phyloP scores from a whole-genome alignment of 2,797 vertebrate species.

The Sebastes minor region DNA sequence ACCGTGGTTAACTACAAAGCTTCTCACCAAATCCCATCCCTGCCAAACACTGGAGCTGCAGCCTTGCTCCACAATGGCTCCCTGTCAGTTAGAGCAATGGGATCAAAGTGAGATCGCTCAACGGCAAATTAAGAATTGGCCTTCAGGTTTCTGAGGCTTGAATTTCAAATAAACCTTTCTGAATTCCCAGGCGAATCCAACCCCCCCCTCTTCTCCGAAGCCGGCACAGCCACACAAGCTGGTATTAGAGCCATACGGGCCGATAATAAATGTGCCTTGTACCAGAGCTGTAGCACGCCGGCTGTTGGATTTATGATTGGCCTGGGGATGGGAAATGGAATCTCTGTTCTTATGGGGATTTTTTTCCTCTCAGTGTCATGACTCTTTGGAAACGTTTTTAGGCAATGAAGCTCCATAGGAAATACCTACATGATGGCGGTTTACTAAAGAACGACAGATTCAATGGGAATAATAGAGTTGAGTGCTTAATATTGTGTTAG shows the following conservation, averaged over 20 bases:
- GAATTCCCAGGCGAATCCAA: not conserved
- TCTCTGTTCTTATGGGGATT: not conserved
- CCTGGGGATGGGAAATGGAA: constrained; percentile 19
- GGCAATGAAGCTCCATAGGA: not conserved
- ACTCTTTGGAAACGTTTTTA: constrained; percentile 9
- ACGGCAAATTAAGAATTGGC: constrained; percentile 28
- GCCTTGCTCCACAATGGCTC: constrained; percentile 13
- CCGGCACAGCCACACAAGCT: not conserved
- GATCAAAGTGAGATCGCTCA: constrained; percentile 51
- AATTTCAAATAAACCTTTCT: constrained; percentile 34
- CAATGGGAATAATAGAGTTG: not conserved
- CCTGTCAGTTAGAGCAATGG: constrained; percentile 27
- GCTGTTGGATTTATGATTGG: constrained; percentile 38
- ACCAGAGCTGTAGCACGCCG: not conserved
- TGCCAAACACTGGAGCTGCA: constrained; percentile 25
- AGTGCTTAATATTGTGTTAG: not conserved
- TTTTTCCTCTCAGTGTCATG: not conserved
- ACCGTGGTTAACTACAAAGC: constrained; percentile 34
- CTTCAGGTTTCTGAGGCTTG: constrained; percentile 30
- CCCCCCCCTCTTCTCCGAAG: not conserved
- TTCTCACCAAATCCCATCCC: constrained; percentile 12
- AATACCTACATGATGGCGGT: not conserved
- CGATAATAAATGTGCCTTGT: constrained; percentile 14
- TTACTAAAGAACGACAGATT: not conserved
- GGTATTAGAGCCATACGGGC: not conserved